Conservation (phyloP, 2,888 invertebrate species). For the Tetanocera ferruginea region DNA sequence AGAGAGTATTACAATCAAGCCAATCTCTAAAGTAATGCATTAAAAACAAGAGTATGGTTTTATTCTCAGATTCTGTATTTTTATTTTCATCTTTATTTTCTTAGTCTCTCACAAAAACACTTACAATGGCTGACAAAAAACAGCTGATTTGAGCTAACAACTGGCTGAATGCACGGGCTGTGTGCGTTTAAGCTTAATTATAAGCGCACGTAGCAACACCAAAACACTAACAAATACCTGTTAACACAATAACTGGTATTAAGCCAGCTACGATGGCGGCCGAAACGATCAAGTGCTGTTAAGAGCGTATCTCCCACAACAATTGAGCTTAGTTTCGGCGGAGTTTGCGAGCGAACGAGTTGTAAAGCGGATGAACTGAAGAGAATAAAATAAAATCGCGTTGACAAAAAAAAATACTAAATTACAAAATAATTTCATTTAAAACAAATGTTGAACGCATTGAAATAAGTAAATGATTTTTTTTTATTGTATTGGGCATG, state of each 20-base stretch:
- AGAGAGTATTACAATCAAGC: too few relatives aligned
- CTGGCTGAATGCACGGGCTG: too few relatives aligned
- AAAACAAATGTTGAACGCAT: slow-evolving; percentile 20
- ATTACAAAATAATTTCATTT: slow-evolving; percentile 17
- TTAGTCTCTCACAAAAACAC: too few relatives aligned
- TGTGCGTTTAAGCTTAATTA: background rate
- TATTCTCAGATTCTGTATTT: too few relatives aligned
- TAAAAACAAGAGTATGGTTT: too few relatives aligned
- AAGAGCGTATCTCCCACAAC: slow-evolving; percentile 57
- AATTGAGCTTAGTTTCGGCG: slow-evolving; percentile 62
- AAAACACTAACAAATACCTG: slow-evolving; percentile 21
- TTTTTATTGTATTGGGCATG: background rate
- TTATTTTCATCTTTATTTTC: too few relatives aligned
- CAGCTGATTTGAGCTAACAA: too few relatives aligned
- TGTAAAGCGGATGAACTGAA: slow-evolving; percentile 44
- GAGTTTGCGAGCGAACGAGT: slow-evolving; percentile 60
- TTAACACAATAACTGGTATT: slow-evolving; percentile 29
- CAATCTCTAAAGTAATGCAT: too few relatives aligned
- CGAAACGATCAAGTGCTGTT: slow-evolving; percentile 51
- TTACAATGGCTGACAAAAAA: too few relatives aligned
- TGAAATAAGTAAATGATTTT: background rate
- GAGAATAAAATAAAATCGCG: background rate
- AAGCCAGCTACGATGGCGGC: background rate
- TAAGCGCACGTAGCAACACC: background rate
- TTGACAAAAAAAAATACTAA: slow-evolving; percentile 24